Evolutionary conservation across 1,140 invertebrate genomes (phyloP), one percentile per base, ranked within the genome.

Genomic region (Tetramorium parvispinum): DNA sequence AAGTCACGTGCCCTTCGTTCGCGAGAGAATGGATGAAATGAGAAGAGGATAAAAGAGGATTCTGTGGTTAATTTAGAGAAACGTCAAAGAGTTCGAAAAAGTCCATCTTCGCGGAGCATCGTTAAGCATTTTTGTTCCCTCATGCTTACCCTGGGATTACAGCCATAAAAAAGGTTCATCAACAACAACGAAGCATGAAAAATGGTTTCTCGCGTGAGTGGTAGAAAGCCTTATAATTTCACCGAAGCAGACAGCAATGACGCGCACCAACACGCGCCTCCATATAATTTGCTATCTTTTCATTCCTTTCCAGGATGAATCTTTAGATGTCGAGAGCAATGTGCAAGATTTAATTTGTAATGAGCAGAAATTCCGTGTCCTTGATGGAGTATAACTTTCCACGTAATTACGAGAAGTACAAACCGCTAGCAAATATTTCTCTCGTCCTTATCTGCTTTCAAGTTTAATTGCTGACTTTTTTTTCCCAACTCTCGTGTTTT

Each of bases 181-280:
- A 87, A 85, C 70, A 79, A 87, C 85, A 87, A 87, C 79, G 85
- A 61, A 55, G 79, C 53, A 85, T 87, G 85, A 87, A 61, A 87
- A 85, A 87, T 87, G 85, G 66, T 79, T 55, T 75, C 70, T 83
- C 76, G 77, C 76, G 79, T 85, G 63, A 63, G 79, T 53, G 79
- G 59, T 73, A 71, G 81, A 68, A 46, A 73, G 79, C 51, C 78
- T 87, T 75, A 83, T 75, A 75, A 83, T 75, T 83, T 75, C 68
- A 70, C 53, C 79, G 68, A 82, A 82, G 78, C 78, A 21, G 79
- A 82, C 51, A 49, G n/a, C 24, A 75, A 70, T 81, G 77, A 81
- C 77, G 77, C 77, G 59, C 63, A 78, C 68, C 79, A 59, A 59
- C 68, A 49, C 79, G 79, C 51, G 40, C 40, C 61, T 61, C 27